Conservation (phyloP, 2,888 invertebrate genomes). For the Drosophila meridiana region DNA sequence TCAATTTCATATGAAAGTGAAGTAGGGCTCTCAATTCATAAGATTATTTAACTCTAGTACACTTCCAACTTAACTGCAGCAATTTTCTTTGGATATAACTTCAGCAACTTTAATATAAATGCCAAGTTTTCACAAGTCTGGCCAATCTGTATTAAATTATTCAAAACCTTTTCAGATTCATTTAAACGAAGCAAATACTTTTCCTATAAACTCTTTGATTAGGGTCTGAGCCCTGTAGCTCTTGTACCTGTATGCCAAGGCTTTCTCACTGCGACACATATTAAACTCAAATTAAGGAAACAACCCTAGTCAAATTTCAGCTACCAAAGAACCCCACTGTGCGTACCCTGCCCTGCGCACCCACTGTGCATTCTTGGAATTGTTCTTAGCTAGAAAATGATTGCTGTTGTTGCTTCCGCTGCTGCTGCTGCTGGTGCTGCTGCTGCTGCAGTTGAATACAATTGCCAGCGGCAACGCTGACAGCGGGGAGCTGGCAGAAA, state of each 20-base stretch:
- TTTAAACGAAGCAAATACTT: neutral
- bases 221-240: neutral
- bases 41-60: neutral
- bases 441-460: constrained; percentile 25
- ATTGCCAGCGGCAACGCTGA: constrained; percentile 22
- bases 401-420: constrained; percentile 17
- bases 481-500: constrained; percentile 27
- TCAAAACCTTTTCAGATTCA: neutral
- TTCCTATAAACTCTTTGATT: neutral
- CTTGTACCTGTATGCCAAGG: neutral
- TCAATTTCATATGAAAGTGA: too few species aligned
- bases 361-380: constrained; percentile 41
- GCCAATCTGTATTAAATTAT: neutral
- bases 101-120: neutral
- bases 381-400: constrained; percentile 47
- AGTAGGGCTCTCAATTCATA: too few species aligned
- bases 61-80: neutral
- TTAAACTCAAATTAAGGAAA: neutral
- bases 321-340: neutral
- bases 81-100: neutral
- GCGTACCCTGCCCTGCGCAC: neutral
- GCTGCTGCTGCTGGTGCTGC: constrained; percentile 23
- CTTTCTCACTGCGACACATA: neutral
- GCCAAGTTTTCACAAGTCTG: neutral
- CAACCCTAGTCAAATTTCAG: neutral